phyloP scores from a whole-genome alignment of 2,888 invertebrate genomes.

The Camptogramma bilineatum region DNA sequence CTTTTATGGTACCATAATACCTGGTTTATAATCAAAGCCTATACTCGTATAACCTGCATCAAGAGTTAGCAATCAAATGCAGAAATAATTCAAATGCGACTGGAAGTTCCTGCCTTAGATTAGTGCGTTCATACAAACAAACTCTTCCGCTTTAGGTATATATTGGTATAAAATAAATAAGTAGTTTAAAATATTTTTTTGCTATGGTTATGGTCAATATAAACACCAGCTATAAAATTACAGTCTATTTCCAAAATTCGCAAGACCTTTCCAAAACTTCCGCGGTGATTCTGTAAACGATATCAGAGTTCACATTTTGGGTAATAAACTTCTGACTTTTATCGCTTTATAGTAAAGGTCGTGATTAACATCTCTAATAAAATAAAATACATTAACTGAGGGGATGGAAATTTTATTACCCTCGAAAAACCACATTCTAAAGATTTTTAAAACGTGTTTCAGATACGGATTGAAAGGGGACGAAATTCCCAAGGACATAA shows the following conservation, averaged over 20 bases:
- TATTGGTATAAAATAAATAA: too few relatives aligned
- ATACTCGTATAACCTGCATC: too few relatives aligned
- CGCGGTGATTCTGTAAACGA: slow-evolving; percentile 18
- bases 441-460: slow-evolving; percentile 60
- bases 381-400: slow-evolving; percentile 33
- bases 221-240: background rate
- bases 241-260: slow-evolving; percentile 3
- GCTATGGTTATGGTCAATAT: too few relatives aligned
- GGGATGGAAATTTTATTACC: slow-evolving; percentile 57
- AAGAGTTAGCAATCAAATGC: too few relatives aligned
- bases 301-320: slow-evolving; percentile 32
- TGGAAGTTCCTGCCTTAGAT: too few relatives aligned
- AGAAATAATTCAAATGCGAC: too few relatives aligned
- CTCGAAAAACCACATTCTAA: slow-evolving; percentile 57
- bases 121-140: too few relatives aligned
- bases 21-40: too few relatives aligned
- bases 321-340: slow-evolving; percentile 31
- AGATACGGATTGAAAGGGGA: slow-evolving; percentile 57
- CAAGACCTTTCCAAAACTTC: slow-evolving; percentile 3
- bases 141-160: too few relatives aligned
- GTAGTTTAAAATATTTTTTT: too few relatives aligned
- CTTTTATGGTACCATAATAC: too few relatives aligned
- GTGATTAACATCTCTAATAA: slow-evolving; percentile 42
- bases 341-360: slow-evolving; percentile 38
- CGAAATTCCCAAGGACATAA: slow-evolving; percentile 74